These are phyloP conservation scores for Diabrotica balteata DNA, from an alignment of 2,888 invertebrate genomes.

Conservation along the genomic window DNA sequence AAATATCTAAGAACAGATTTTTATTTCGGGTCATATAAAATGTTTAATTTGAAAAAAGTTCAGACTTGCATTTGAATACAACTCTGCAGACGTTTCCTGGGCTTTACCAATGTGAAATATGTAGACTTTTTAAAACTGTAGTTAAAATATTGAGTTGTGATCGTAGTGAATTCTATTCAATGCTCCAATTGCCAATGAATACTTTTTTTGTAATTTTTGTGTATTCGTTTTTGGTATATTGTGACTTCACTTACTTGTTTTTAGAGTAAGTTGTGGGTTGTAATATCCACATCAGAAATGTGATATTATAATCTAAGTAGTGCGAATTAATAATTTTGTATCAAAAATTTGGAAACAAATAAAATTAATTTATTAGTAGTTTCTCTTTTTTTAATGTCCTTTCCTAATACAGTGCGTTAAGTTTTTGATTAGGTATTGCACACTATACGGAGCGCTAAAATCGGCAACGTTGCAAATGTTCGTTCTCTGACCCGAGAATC, in stretches of 20 bases:
- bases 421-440: no score
- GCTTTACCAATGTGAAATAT: not conserved
- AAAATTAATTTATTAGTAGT: slow-evolving; percentile 30
- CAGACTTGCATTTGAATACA: no score
- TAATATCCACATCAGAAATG: slow-evolving; percentile 77
- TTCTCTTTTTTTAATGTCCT: slow-evolving; percentile 8
- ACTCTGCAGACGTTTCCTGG: no score
- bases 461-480: no score
- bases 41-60: no score
- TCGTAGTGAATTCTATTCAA: slow-evolving; percentile 20
- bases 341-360: slow-evolving; percentile 30
- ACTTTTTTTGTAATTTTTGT: slow-evolving; percentile 18
- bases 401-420: no score
- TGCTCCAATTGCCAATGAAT: slow-evolving; percentile 16
- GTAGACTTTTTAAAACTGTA: slow-evolving; percentile 17
- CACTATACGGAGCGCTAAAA: no score
- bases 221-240: slow-evolving; percentile 25
- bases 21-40: no score
- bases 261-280: slow-evolving; percentile 52
- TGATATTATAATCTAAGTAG: slow-evolving; percentile 65
- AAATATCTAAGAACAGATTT: no score
- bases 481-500: no score
- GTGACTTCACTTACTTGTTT: slow-evolving; percentile 31
- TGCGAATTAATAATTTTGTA: slow-evolving; percentile 37
- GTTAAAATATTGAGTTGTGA: slow-evolving; percentile 28